Evolutionary conservation across 2,888 invertebrate species (phyloP).

Genomic region (Drosophila prolongata): DNA sequence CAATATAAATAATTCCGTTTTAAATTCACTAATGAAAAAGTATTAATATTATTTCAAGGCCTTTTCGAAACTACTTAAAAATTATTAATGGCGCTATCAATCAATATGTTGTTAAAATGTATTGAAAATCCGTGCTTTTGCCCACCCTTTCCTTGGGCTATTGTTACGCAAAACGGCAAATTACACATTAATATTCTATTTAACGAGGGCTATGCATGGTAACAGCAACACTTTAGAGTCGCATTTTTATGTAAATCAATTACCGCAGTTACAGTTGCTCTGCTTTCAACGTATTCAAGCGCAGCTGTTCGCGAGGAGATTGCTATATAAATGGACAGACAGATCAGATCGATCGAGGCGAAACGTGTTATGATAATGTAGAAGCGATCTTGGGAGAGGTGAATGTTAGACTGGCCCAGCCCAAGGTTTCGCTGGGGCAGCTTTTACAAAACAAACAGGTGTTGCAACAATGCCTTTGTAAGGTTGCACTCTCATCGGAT

Average conservation of each 20-base stretch:
- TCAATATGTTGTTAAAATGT: too few species aligned
- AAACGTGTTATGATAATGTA: constrained; percentile 68
- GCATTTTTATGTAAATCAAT: constrained; percentile 64
- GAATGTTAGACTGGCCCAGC: constrained; percentile 44
- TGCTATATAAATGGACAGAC: constrained; percentile 2
- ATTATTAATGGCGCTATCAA: too few species aligned
- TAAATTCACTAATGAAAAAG: too few species aligned
- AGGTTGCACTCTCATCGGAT: constrained; percentile 15
- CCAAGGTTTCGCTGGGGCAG: constrained; percentile 55
- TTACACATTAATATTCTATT: constrained; percentile 19
- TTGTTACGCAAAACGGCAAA: constrained; percentile 3
- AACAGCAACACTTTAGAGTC: constrained; percentile 28
- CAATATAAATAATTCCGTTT: too few species aligned
- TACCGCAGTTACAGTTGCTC: constrained; percentile 44
- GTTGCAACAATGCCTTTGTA: constrained; percentile 47
- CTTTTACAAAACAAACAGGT: constrained; percentile 52
- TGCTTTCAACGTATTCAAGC: constrained; percentile 21
- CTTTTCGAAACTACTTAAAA: too few species aligned
- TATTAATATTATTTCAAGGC: too few species aligned
- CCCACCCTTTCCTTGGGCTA: not conserved
- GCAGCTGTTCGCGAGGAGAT: constrained; percentile 29
- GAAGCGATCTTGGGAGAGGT: constrained; percentile 25
- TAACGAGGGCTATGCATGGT: constrained; percentile 23
- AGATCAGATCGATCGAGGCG: constrained; percentile 20
- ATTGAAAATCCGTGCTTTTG: too few species aligned